phyloP scores from a whole-genome alignment of 2,888 invertebrate genomes.

The Zygaena filipendulae region DNA sequence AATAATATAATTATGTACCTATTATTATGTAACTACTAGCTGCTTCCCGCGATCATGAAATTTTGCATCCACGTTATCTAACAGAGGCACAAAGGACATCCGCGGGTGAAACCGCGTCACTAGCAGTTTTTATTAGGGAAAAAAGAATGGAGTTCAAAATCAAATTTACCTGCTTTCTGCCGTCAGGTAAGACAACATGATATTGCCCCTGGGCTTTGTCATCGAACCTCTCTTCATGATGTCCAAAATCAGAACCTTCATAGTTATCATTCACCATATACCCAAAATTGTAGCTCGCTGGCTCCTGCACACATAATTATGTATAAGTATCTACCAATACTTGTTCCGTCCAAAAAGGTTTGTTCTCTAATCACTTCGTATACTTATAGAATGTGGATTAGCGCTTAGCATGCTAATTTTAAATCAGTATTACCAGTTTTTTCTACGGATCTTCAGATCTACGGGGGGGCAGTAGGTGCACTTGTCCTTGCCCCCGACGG shows the following conservation, averaged over 20 bases:
- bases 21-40: neutral
- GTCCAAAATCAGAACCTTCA: conserved; percentile 73
- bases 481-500: too few relatives aligned
- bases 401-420: too few relatives aligned
- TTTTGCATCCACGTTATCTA: too few relatives aligned
- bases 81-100: too few relatives aligned
- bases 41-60: neutral
- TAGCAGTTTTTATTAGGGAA: too few relatives aligned
- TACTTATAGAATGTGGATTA: too few relatives aligned
- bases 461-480: too few relatives aligned
- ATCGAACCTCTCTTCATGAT: conserved; percentile 71
- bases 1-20: neutral
- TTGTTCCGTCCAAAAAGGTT: conserved; percentile 10
- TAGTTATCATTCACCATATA: conserved; percentile 73
- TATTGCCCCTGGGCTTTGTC: conserved; percentile 71
- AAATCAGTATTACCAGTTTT: too few relatives aligned
- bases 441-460: too few relatives aligned
- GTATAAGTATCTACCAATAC: too few relatives aligned
- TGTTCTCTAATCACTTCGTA: conserved; percentile 21
- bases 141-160: too few relatives aligned
- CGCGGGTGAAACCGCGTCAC: too few relatives aligned
- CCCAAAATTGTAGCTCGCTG: conserved; percentile 74
- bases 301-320: conserved; percentile 54
- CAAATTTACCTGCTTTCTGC: conserved; percentile 71
- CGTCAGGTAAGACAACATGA: conserved; percentile 74